Conservation (phyloP, 2,797 vertebrate genomes). For the Catostomus latipinnis region DNA sequence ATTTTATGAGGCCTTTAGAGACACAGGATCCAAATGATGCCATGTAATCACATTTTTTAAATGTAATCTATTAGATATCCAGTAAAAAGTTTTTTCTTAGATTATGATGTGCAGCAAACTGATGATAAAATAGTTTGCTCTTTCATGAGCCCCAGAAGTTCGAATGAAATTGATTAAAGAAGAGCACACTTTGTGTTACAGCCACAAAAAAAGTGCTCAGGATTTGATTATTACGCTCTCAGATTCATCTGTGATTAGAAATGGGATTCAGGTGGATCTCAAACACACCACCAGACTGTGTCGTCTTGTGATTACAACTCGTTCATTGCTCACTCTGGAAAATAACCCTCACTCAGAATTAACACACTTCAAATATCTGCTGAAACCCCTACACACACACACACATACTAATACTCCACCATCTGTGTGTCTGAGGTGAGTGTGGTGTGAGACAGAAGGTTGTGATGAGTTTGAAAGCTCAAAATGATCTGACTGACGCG, state of each 20-base stretch:
- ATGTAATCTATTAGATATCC: not conserved
- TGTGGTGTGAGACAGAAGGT: no score
- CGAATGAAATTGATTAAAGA: not conserved
- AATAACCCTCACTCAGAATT: slow-evolving; percentile 22
- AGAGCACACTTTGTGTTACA: not conserved
- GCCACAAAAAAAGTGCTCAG: not conserved
- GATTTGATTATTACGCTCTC: slow-evolving; percentile 5
- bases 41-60: no score
- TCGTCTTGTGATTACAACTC: slow-evolving; percentile 21
- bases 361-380: slow-evolving; percentile 23
- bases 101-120: not conserved
- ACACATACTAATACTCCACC: not conserved
- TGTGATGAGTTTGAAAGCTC: no score
- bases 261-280: slow-evolving; percentile 30
- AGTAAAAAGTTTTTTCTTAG: no score
- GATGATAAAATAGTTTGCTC: not conserved
- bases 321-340: not conserved
- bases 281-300: slow-evolving; percentile 5
- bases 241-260: slow-evolving; percentile 24
- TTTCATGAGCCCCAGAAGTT: not conserved
- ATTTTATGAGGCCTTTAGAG: no score
- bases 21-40: no score
- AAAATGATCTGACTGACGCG: no score
- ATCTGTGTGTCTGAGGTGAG: no score
- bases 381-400: slow-evolving; percentile 1